Percentiles rank a stretch among this genome's conserved stretches.
These are phyloP conservation scores for Brotula barbata DNA, from an alignment of 2,797 vertebrate species.

Conservation along the genomic window DNA sequence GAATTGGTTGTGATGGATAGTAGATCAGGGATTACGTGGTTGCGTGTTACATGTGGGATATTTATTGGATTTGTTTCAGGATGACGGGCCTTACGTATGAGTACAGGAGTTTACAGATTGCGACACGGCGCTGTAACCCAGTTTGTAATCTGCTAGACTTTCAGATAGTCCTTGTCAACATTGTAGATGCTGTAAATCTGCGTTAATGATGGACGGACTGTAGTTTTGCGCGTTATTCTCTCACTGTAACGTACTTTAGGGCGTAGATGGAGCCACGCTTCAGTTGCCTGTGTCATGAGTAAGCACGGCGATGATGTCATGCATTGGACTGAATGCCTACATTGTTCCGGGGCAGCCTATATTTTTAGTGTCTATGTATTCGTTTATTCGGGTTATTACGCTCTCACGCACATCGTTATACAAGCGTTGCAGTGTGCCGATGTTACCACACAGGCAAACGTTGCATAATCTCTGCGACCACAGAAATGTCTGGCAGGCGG, in stretches of 20 bases:
- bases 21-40: not conserved
- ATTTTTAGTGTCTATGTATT: too few species aligned
- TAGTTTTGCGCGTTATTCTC: not conserved
- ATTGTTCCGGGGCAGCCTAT: conserved; percentile 21
- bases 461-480: conserved; percentile 83
- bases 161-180: not conserved
- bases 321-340: conserved; percentile 29
- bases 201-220: not conserved
- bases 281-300: conserved; percentile 37
- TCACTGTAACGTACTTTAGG: conserved; percentile 15
- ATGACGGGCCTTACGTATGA: conserved; percentile 30
- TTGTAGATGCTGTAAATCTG: not conserved
- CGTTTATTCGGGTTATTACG: too few species aligned
- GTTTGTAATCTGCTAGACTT: conserved; percentile 31
- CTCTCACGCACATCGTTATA: not conserved
- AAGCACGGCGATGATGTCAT: conserved; percentile 56
- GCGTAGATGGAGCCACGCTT: conserved; percentile 45
- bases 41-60: not conserved
- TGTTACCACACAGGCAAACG: conserved; percentile 75
- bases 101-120: conserved; percentile 30
- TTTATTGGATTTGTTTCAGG: not conserved
- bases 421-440: not conserved
- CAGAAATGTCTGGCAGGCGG: conserved; percentile 74
- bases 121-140: conserved; percentile 57
- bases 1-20: too few species aligned